These are phyloP conservation scores for Propithecus perrieri DNA, from an alignment of 2,797 vertebrate genomes.

Conservation along the genomic window DNA sequence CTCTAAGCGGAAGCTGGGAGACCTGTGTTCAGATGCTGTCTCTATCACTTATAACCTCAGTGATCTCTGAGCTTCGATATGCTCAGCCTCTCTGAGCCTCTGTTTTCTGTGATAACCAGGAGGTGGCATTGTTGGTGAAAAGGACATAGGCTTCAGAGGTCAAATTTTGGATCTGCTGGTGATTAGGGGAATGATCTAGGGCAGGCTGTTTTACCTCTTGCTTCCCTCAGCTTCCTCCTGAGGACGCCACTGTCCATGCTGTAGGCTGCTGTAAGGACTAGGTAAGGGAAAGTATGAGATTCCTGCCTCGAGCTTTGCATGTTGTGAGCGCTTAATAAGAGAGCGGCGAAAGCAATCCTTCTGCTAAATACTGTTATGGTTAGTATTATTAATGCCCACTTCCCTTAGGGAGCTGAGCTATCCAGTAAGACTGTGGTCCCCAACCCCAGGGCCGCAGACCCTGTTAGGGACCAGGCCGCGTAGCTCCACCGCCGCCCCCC, in stretches of 20 bases:
- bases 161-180: not conserved
- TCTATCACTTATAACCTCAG: not conserved
- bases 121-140: not conserved
- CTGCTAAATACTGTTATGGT: not conserved
- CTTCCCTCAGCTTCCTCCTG: not conserved
- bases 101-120: not conserved
- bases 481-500: too few species aligned
- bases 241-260: not conserved
- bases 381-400: not conserved
- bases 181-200: not conserved
- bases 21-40: not conserved
- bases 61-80: not conserved
- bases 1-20: not conserved
- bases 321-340: not conserved
- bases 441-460: too few species aligned
- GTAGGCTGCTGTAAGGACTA: not conserved
- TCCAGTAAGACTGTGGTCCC: not conserved
- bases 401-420: not conserved
- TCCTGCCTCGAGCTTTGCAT: not conserved
- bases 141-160: not conserved
- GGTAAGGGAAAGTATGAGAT: not conserved
- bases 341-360: not conserved
- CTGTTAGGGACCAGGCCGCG: too few species aligned
- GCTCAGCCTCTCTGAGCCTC: not conserved
- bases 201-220: not conserved